phyloP scores from a whole-genome alignment of 2,113 vertebrate genomes.

The Dipodomys ordii region DNA sequence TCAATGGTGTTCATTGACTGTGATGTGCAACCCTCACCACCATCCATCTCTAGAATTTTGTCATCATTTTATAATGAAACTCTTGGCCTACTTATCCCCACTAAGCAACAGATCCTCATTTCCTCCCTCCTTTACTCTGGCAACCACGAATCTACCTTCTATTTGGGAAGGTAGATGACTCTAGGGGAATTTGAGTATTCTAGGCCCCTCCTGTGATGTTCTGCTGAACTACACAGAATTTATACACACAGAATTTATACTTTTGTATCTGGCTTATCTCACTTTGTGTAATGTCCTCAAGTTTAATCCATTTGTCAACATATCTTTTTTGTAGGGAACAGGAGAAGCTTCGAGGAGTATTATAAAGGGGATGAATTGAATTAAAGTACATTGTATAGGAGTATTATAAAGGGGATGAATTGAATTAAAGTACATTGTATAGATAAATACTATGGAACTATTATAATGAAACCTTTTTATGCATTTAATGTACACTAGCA shows the following conservation, averaged over 20 bases:
- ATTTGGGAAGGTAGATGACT: not conserved
- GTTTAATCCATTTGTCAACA: not conserved
- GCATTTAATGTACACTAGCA: no score
- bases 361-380: no score
- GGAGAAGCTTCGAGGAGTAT: no score
- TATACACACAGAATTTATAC: not conserved
- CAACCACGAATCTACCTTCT: not conserved
- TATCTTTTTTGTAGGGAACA: not conserved
- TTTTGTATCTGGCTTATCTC: not conserved
- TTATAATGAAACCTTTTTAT: no score
- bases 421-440: no score
- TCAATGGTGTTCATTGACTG: rapidly evolving
- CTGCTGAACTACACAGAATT: not conserved
- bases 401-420: no score
- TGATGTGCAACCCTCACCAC: not conserved
- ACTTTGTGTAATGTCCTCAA: not conserved
- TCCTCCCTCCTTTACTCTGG: not conserved
- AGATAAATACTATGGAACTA: no score
- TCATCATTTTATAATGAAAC: not conserved
- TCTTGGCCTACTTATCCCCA: not conserved
- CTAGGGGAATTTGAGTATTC: not conserved
- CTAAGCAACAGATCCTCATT: not conserved
- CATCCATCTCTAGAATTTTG: not conserved
- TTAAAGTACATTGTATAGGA: no score
- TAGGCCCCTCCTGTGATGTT: not conserved